These are phyloP conservation scores for Ophonus ardosiacus DNA, from an alignment of 2,888 invertebrate species.

Conservation along the genomic window DNA sequence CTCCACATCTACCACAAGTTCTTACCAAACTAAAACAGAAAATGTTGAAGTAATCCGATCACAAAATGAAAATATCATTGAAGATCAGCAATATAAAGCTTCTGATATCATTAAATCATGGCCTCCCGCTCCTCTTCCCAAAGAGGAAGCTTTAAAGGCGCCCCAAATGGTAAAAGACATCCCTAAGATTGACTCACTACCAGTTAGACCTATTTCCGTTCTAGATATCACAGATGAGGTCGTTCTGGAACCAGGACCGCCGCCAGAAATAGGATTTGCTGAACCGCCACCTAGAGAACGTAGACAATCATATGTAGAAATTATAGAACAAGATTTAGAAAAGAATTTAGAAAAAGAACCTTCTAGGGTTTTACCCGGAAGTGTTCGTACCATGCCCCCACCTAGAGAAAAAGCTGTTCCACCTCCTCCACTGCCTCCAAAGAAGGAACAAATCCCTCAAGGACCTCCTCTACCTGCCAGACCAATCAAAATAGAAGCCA, in stretches of 20 bases:
- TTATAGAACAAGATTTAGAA: slow-evolving; percentile 78
- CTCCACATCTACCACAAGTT: slow-evolving; percentile 67
- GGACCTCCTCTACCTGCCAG: slow-evolving; percentile 75
- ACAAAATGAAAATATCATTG: slow-evolving; percentile 71
- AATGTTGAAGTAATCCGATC: slow-evolving; percentile 64
- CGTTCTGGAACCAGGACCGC: slow-evolving; percentile 81
- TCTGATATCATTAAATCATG: slow-evolving; percentile 77
- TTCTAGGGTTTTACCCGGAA: slow-evolving; percentile 77
- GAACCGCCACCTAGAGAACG: slow-evolving; percentile 77
- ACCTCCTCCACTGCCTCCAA: slow-evolving; percentile 75
- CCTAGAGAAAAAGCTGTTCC: slow-evolving; percentile 71
- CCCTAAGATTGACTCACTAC: slow-evolving; percentile 69
- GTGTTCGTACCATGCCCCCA: slow-evolving; percentile 78
- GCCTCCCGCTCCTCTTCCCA: slow-evolving; percentile 73
- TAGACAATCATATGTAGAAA: slow-evolving; percentile 79
- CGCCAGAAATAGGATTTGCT: slow-evolving; percentile 83
- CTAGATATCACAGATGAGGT: slow-evolving; percentile 77
- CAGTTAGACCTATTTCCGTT: slow-evolving; percentile 73
- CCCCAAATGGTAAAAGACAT: slow-evolving; percentile 76
- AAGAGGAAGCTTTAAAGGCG: slow-evolving; percentile 75
- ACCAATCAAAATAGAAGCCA: slow-evolving; percentile 68
- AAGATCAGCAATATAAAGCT: slow-evolving; percentile 74
- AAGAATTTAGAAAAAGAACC: slow-evolving; percentile 77
- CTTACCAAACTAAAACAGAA: slow-evolving; percentile 68
- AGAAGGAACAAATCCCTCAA: slow-evolving; percentile 74